Evolutionary conservation across 2,797 vertebrate species (phyloP), one percentile per base, ranked within the genome.

Genomic region (Acanthis flammea): DNA sequence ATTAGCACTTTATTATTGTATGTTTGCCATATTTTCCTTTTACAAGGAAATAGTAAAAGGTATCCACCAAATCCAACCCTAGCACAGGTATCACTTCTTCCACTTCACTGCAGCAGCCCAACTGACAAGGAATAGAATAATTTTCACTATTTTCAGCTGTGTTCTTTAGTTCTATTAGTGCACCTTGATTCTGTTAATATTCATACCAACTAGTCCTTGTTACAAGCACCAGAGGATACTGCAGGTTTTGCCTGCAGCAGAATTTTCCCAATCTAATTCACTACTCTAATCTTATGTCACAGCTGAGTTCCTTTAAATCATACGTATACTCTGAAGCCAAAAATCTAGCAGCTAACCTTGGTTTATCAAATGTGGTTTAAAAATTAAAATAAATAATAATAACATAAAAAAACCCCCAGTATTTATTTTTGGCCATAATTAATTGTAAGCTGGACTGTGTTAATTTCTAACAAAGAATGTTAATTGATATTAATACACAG

Each of bases 251-350:
- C 86, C 84, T 47, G 82, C 65, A 96, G 93, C 87, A 96, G 61
- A 87, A 87, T 89, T 90, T 72, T 82, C 84, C 86, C 93, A 88
- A 35, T 94, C 90, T 89, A 94, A 95, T 90, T 89, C 91, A 71
- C n/a, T 39, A 48, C 78, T 72, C 91, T 96, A 95, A 96, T 94
- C 92, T 33, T 9, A 28, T 90, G 88, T 93, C 92, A 94, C 89
- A 96, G 88, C 63, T 66, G 83, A 94, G 77, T 87, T 93, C 71
- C 88, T 90, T 78, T 74, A 94, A 94, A 79, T 79, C 92, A 71
- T 6, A 92, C 41, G 23, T 12, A 81, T 6, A 93, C 25, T 87
- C 80, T 31, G 25, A 84, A 90, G 39, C 68, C 66, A 83, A 90
- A 88, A 78, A 66, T 47, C 39, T 19, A 63, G 58, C 77, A 90